A percentile compares a stretch with the other conserved stretches of the same genome.
Evolutionary conservation across 1,140 invertebrate species (phyloP).

Genomic region (Elymnias hypermnestra): DNA sequence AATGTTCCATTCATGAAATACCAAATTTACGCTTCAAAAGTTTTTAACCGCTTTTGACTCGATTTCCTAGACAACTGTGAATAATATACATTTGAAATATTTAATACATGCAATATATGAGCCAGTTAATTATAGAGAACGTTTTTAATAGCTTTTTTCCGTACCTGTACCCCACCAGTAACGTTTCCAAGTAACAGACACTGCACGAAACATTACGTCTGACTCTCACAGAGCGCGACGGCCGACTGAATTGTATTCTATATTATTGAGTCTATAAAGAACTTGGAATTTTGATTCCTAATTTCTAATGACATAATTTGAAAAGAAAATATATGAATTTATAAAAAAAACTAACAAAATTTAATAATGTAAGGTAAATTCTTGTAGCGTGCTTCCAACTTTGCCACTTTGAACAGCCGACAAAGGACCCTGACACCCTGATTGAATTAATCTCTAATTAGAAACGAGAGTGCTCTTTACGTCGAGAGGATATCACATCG

Average conservation of each 20-base stretch:
- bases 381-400: not conserved
- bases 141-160: no score
- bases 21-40: no score
- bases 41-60: no score
- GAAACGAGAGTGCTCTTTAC: constrained; percentile 66
- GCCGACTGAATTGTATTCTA: constrained; percentile 42
- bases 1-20: no score
- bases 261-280: constrained; percentile 6
- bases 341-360: no score
- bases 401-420: constrained; percentile 15
- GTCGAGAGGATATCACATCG: constrained; percentile 57
- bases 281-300: constrained; percentile 4
- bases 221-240: constrained; percentile 45
- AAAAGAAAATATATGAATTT: not conserved
- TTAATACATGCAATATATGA: no score
- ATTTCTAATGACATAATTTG: not conserved
- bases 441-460: constrained; percentile 71
- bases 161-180: constrained; percentile 75
- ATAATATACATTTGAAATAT: no score
- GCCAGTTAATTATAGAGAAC: no score
- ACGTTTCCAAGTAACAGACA: constrained; percentile 66
- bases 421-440: constrained; percentile 47
- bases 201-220: constrained; percentile 68
- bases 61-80: no score
- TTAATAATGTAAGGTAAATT: no score